Evolutionary conservation across 2,113 vertebrate species (phyloP), one percentile per base, ranked within the genome.

Genomic region (Bubalus kerabau): DNA sequence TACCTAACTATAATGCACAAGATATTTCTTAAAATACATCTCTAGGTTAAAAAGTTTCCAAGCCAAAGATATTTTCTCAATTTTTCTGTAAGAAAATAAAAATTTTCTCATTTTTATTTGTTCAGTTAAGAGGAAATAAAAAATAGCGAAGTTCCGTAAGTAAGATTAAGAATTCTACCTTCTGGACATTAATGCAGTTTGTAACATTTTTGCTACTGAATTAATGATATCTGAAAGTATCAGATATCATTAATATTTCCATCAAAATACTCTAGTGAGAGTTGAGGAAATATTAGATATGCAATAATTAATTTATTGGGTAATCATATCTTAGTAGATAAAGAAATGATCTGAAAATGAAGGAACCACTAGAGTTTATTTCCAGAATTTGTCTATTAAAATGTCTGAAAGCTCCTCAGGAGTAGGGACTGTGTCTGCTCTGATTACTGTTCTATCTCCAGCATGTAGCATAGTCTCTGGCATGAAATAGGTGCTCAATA

Each of bases 31-130:
- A 54, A 62, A 95, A 87, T 52, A 54, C 4, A 36, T 1, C 19
- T 43, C 6, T 11, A 23, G 0, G 3, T 92, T 97, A n/a, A 59
- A 94, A 64, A 54, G 10, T 95, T 97, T 94, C 89, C 60, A 90
- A 97, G 80, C 80, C 78, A 95, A 85, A 84, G 52, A 92, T 97
- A 24, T 57, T 97, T 46, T 62, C 23, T 46, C 40, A 93, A 60
- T 92, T 82, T 94, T 91, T 78, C 50, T 95, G 8, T 5, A 5
- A 94, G 82, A 88, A 24, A 95, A 67, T 74, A 86, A 48, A 82
- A 82, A 17, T 17, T 40, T 98, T 91, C 93, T 95, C 85, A 97
- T 85, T 17, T 62, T 80, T 46, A 87, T 28, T 87, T 94, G 7
- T 96, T 30, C 2, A 78, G 5, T 23, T 90, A 60, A 95, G 7